Percentiles rank a stretch among this genome's conserved stretches.
Conservation (phyloP, 2,888 invertebrate genomes). For the Synergus japonicus region DNA sequence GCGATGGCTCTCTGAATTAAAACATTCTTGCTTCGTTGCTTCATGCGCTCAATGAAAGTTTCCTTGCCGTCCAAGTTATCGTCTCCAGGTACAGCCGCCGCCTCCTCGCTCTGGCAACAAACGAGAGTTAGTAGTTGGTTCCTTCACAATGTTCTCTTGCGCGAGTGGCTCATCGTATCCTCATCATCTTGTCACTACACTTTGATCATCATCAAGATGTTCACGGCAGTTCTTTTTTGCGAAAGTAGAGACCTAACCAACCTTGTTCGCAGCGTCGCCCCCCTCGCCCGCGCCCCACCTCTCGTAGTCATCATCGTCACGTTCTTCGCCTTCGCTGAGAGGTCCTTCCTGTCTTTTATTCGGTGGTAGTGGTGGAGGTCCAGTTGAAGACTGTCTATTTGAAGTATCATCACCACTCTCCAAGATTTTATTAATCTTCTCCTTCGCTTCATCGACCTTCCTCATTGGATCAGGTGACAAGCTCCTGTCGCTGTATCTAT, state of each 20-base stretch:
- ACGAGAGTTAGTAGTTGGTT: constrained; percentile 69
- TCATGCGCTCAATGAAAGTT: constrained; percentile 73
- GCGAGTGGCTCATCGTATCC: constrained; percentile 45
- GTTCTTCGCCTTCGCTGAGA: constrained; percentile 81
- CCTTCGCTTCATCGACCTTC: constrained; percentile 79
- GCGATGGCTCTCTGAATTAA: constrained; percentile 72
- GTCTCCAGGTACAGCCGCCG: constrained; percentile 60
- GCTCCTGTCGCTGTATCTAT: constrained; percentile 79
- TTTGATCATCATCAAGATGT: constrained; percentile 25
- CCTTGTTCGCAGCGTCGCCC: constrained; percentile 68
- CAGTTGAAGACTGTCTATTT: constrained; percentile 44
- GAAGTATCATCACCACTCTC: constrained; percentile 72
- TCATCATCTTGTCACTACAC: constrained; percentile 36
- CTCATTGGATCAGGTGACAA: constrained; percentile 79
- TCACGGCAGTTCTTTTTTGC: constrained; percentile 21
- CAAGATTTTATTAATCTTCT: constrained; percentile 81
- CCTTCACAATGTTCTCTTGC: constrained; percentile 45
- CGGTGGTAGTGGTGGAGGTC: constrained; percentile 58
- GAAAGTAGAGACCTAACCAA: constrained; percentile 66
- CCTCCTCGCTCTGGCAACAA: constrained; percentile 70
- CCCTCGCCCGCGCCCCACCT: constrained; percentile 71
- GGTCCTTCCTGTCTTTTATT: constrained; percentile 80
- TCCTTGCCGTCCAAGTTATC: constrained; percentile 69
- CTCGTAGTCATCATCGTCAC: constrained; percentile 78
- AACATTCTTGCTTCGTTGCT: constrained; percentile 73